Evolutionary conservation across 1,140 invertebrate species (phyloP), one percentile per base, ranked within the genome.

Genomic region (Calliphora vicina): DNA sequence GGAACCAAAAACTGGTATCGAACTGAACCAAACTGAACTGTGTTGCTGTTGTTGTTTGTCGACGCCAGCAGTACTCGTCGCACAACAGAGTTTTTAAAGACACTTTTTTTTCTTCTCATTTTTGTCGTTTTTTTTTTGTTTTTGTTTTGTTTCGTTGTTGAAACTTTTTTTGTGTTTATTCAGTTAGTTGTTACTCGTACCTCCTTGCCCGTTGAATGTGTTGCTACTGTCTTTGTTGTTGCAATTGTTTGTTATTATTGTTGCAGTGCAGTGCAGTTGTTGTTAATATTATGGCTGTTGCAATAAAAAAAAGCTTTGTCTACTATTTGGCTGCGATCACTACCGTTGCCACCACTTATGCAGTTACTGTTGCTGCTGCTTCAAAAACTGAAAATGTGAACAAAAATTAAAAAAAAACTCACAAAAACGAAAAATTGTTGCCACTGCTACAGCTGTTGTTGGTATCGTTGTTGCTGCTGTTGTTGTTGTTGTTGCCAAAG

Each of bases 1-100:
- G 88, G 88, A 89, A 89, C 88, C 88, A 86, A 89, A 89, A 89
- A 89, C 88, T 89, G 88, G 88, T 87, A 89, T 88, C 88, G 71
- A 83, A 83, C 67, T 50, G 76, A 35, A 35, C 35, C 35, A 35
- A 35, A 35, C 35, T 35, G 35, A 35, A 35, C 67, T 81, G 29
- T 76, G 27, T 83, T 67, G 74, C 29, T 61, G 25, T 78, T n/a
- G 61, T 43, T 57, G 71, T 26, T 12, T 72, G 73, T 25, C 74
- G 57, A 26, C 43, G 42, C 26, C 29, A 29, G 23, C 81, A 67
- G 57, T 71, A 72, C 15, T 71, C 35, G 74, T 67, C 50, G 61
- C 74, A 29, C 29, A 76, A 71, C 81, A 73, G 71, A 82, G 61
- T 42, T 67, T 57, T 72, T 67, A 26, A 25, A 43, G 29, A 82